phyloP scores from a whole-genome alignment of 2,888 invertebrate species.

The Catocala sponsa region DNA sequence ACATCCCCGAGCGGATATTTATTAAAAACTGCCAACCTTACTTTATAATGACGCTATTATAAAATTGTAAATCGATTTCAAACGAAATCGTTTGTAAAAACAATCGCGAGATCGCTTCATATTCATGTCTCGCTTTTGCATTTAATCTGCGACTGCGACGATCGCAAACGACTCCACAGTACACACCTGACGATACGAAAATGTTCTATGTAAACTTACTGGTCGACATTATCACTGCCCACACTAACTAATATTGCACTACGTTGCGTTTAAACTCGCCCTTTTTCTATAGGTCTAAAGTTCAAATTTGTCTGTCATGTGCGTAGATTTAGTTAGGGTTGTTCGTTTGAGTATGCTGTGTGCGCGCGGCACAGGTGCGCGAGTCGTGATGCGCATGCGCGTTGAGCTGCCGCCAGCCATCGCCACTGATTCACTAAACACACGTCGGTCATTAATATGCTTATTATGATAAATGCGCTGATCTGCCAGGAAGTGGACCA shows the following conservation, averaged over 20 bases:
- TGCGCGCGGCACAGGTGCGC: conserved; percentile 80
- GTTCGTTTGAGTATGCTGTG: conserved; percentile 62
- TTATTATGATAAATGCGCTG: conserved; percentile 51
- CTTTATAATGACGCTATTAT: conserved; percentile 44
- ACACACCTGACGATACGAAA: conserved; percentile 53
- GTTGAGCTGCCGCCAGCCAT: conserved; percentile 1
- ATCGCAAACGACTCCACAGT: conserved; percentile 42
- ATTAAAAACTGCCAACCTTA: conserved; percentile 25
- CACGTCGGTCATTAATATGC: conserved; percentile 53
- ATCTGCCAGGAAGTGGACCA: conserved; percentile 52
- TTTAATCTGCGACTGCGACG: conserved; percentile 64
- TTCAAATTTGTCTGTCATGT: conserved; percentile 18
- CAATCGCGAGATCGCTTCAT: conserved; percentile 57
- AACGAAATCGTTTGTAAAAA: conserved; percentile 59
- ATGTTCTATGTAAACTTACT: conserved; percentile 49
- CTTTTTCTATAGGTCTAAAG: conserved; percentile 11
- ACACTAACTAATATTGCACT: conserved; percentile 1
- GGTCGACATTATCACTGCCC: conserved; percentile 59
- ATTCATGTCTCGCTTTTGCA: conserved; percentile 65
- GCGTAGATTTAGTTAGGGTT: conserved; percentile 4
- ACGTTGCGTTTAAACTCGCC: background rate
- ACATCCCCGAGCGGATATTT: background rate
- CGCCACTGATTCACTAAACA: conserved; percentile 37
- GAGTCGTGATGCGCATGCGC: conserved; percentile 64
- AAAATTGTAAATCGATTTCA: conserved; percentile 58